A percentile compares a stretch with the other conserved stretches of the same genome.
These are phyloP conservation scores for Fissipunctia ypsillon DNA, from an alignment of 2,888 invertebrate genomes.

Conservation along the genomic window DNA sequence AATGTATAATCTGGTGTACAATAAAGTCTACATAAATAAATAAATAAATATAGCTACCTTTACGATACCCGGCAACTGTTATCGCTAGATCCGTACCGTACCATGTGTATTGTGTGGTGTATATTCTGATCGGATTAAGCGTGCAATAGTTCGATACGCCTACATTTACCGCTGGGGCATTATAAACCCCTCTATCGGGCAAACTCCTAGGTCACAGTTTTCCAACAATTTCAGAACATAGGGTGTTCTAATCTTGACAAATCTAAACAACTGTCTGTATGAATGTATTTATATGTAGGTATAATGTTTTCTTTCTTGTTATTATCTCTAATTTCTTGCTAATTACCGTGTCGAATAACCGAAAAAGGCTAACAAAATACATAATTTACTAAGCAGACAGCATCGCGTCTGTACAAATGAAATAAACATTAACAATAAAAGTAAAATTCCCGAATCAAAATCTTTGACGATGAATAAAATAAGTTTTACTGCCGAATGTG, in stretches of 20 bases:
- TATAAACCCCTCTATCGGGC: neutral
- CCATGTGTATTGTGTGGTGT: neutral
- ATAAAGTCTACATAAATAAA: no score
- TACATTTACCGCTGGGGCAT: neutral
- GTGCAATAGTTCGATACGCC: neutral
- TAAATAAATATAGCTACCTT: no score
- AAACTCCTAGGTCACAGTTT: no score
- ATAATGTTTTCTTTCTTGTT: no score
- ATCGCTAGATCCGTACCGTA: neutral
- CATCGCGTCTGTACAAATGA: neutral
- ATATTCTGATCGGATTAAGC: slow-evolving; percentile 20
- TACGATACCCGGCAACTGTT: neutral
- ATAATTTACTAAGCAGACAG: no score
- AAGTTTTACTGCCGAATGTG: slow-evolving; percentile 8
- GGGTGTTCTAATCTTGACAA: neutral
- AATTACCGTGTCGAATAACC: no score
- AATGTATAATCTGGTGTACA: no score
- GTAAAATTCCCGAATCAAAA: neutral
- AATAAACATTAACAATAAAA: neutral
- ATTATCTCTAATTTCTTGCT: no score
- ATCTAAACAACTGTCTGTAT: no score
- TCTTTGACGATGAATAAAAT: neutral
- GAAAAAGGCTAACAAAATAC: no score
- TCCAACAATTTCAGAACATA: neutral
- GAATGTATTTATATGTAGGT: no score